Base-by-base conservation (phyloP, 1,140 invertebrate genomes). In the Euwallacea similis region DNA sequence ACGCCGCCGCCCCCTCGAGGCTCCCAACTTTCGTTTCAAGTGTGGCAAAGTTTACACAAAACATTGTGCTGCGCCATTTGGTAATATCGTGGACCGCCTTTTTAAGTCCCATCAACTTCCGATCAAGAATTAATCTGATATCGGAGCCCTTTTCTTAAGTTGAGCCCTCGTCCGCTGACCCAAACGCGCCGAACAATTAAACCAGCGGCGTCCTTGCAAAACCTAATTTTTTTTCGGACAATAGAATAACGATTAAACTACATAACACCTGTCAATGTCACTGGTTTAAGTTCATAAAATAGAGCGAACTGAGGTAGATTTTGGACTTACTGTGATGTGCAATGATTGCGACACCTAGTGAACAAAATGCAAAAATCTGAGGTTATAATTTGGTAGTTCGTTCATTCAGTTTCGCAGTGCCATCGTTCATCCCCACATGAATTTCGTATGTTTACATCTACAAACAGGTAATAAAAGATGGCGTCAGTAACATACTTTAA, bases 111-210 rank as follows among this genome's bases (percentile, higher is more conserved):
- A 68, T 68, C 60, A 60, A 68, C 7, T 46, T 68, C 15, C 16
- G 66, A 68, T 68, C 66, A 53, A 61, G 55, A 43, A 68, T 68
- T 68, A 68, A 68, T 68, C 50, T 68, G 66, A 68, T 68, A 68
- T 68, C 66, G 42, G 44, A 61, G 13, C 66, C 44, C 13, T 13
- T 68, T 68, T 68, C 64, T 68, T 68, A 60, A 60, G 55, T 66
- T 66, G 7, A 10, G 15, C 66, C 55, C n/a, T 41, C 55, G 46
- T 61, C 47, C 42, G 58, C 42, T 59, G 44, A 60, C 21, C 50
- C 50, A 44, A 41, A 44, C 55, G 66, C 43, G 66, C 41, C 33
- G 10, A 47, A 56, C 33, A 50, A 68, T 41, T 60, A 15, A 41
- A 63, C 8, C 7, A 50, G 21, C 10, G 44, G 21, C 21, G 21